Conservation (phyloP, 92 coral and sea anemone species). For the Parazoanthus darwini region DNA sequence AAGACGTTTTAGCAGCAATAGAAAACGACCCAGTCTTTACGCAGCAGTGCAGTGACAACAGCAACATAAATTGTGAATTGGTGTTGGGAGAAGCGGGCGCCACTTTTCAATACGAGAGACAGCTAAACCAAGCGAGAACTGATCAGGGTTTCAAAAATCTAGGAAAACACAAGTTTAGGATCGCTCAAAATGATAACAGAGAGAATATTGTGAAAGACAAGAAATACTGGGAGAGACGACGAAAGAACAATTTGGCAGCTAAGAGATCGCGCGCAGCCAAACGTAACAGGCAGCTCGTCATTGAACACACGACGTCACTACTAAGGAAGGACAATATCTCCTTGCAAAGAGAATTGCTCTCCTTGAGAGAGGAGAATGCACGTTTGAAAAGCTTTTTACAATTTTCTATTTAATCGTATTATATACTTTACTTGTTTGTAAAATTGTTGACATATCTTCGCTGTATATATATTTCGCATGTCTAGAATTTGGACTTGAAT, state of each 20-base stretch:
- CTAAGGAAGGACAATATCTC: neutral
- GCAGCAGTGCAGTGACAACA: neutral
- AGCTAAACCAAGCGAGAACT: neutral
- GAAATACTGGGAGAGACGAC: constrained; percentile 82
- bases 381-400: neutral
- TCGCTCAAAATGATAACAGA: neutral
- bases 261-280: constrained; percentile 75
- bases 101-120: neutral
- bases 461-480: too few relatives aligned
- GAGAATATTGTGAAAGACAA: constrained; percentile 44
- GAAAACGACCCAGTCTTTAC: neutral
- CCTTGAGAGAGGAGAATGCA: neutral
- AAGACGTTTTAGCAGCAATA: too few relatives aligned
- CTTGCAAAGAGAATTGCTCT: neutral
- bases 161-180: neutral
- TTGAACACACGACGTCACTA: neutral
- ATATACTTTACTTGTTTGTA: too few relatives aligned
- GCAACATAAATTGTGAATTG: neutral
- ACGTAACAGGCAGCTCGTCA: neutral
- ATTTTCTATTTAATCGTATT: too few relatives aligned
- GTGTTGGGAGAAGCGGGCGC: neutral
- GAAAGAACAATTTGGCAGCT: constrained; percentile 77
- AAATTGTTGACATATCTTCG: too few relatives aligned
- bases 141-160: neutral
- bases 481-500: too few relatives aligned